Evolutionary conservation across 1,140 invertebrate species (phyloP), one percentile per base, ranked within the genome.

Genomic region (Papilio aristodemus): DNA sequence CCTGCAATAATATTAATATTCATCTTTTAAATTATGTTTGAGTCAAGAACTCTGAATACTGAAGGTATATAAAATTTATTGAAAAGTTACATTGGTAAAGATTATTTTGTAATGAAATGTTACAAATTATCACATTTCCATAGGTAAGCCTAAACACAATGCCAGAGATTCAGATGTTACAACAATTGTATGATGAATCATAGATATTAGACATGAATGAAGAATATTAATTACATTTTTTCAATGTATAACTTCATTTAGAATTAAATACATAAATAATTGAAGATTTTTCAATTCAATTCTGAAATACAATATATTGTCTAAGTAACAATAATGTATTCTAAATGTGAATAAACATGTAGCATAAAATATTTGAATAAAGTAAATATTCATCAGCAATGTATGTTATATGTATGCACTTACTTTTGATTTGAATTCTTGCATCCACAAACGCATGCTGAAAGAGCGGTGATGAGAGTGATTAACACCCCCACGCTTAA

Each of bases 391-490:
- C 11, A 10, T 41, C 8, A 66, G 37, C 9, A 50, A 66, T 22
- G n/a, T 54, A 50, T n/a, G n/a, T n/a, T n/a, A 10, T 1, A 9
- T 54, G 25, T 11, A 50, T 50, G 67, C 54, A 91, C 89, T 91
- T 86, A 92, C 91, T 92, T 92, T 68, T 91, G 91, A 73, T 90
- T 87, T 46, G 89, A 89, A 67, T 91, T 92, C 68, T 87, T 91
- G 78, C 91, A 92, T 69, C 90, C 90, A 78, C 91, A 92, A 70
- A 91, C 89, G 82, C 91, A 92, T 68, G 77, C 78, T 67, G 86
- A 83, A 67, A 92, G 78, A 64, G 76, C 82, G 60, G 86, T 85
- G 57, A 92, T 77, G 13, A 92, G 81, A 74, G 83, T 82, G 64
- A 82, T 75, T 68, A 89, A 81, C 76, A 91, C 85, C 75, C 82